Conservation (phyloP, 2,113 vertebrate genomes). For the Gymnobelideus leadbeateri region DNA sequence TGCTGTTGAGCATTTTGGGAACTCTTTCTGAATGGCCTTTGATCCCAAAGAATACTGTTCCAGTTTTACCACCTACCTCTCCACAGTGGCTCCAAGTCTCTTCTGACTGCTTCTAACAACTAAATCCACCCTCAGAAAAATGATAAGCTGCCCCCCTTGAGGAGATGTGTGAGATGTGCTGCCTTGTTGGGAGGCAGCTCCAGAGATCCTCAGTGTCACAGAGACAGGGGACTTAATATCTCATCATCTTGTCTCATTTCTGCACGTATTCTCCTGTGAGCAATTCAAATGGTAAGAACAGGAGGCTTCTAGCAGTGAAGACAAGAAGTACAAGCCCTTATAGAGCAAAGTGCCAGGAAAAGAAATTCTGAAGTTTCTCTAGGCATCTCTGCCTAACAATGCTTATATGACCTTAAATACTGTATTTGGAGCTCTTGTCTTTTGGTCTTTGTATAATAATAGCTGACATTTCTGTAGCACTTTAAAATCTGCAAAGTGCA, state of each 20-base stretch:
- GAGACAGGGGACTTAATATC: background rate
- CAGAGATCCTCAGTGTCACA: background rate
- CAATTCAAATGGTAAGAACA: background rate
- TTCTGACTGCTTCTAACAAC: background rate
- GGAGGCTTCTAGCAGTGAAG: background rate
- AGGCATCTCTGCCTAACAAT: background rate
- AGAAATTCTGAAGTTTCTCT: background rate
- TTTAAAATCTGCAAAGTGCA: background rate
- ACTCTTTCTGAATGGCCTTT: background rate
- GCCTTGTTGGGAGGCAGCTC: background rate
- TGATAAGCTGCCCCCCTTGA: background rate
- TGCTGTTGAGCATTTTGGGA: background rate
- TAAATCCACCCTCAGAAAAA: background rate
- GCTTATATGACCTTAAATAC: background rate
- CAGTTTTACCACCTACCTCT: background rate
- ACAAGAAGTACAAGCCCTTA: background rate
- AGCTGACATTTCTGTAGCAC: background rate
- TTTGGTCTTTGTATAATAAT: background rate
- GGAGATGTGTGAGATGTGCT: background rate
- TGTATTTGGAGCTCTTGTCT: background rate
- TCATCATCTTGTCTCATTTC: background rate
- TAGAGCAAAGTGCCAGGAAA: constrained; percentile 12
- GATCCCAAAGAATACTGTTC: background rate
- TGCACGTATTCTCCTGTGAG: background rate
- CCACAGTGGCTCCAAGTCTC: background rate